phyloP scores from a whole-genome alignment of 2,113 vertebrate species.

The Austrofundulus limnaeus region DNA sequence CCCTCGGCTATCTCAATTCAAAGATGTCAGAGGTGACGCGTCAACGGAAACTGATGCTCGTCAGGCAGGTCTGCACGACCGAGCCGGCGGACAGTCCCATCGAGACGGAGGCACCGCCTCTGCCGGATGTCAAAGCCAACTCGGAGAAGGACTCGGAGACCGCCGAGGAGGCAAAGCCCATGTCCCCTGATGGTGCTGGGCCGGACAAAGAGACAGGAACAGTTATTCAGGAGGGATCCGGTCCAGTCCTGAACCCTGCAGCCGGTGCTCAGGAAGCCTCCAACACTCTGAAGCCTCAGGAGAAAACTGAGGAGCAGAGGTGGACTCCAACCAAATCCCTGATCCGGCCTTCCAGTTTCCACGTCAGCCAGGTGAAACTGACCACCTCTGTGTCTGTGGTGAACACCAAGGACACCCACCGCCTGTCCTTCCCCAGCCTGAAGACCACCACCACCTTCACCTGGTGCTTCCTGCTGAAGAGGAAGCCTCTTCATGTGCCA shows the following conservation, averaged over 20 bases:
- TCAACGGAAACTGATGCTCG: conserved; percentile 89
- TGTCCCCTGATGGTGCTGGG: conserved; percentile 65
- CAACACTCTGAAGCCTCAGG: conserved; percentile 73
- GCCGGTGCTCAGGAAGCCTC: conserved; percentile 61
- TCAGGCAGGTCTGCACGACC: conserved; percentile 92
- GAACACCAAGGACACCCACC: conserved; percentile 81
- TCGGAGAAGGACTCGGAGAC: conserved; percentile 62
- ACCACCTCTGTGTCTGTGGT: conserved; percentile 73
- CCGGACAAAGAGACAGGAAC: conserved; percentile 77
- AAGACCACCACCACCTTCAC: conserved; percentile 94
- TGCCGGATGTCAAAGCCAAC: conserved; percentile 69
- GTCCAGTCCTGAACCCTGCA: conserved; percentile 57
- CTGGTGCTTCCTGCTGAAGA: conserved; percentile 94
- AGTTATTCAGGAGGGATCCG: conserved; percentile 44
- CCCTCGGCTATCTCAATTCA: conserved; percentile 75
- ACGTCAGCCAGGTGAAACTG: conserved; percentile 78
- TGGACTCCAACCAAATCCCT: conserved; percentile 76
- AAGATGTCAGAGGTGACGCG: conserved; percentile 83
- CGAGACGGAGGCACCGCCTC: conserved; percentile 79
- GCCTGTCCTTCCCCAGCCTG: conserved; percentile 89
- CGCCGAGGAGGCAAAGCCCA: conserved; percentile 64
- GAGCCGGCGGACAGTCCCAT: conserved; percentile 87
- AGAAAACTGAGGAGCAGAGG: conserved; percentile 78
- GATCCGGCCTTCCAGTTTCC: conserved; percentile 67
- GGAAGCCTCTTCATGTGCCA: conserved; percentile 85